These are phyloP conservation scores for Harmothoe impar DNA, from an alignment of 2,888 invertebrate genomes.

Conservation along the genomic window DNA sequence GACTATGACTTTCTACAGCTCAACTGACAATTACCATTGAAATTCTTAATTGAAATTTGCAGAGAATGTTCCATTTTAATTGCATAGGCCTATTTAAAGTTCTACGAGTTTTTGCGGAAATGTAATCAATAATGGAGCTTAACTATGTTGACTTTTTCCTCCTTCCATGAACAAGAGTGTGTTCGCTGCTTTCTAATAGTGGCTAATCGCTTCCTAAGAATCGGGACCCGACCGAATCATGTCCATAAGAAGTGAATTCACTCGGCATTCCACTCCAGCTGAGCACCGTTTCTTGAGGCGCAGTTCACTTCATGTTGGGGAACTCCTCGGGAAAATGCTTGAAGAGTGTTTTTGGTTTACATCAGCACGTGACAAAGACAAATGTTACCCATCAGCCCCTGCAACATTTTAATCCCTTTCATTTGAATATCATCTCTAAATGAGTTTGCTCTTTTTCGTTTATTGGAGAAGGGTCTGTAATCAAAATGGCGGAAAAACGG, in stretches of 20 bases:
- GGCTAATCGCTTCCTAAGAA: too few species aligned
- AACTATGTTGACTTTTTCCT: too few species aligned
- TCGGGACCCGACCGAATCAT: background rate
- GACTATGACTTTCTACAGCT: too few species aligned
- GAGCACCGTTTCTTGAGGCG: background rate
- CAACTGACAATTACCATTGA: background rate
- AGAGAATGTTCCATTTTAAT: too few species aligned
- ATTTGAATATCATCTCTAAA: constrained; percentile 62
- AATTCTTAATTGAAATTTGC: too few species aligned
- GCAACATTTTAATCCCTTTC: constrained; percentile 58
- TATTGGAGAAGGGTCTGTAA: constrained; percentile 55
- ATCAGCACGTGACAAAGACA: constrained; percentile 50
- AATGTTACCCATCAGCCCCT: constrained; percentile 18
- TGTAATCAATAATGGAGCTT: too few species aligned
- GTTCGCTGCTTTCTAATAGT: too few species aligned
- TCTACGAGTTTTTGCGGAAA: too few species aligned
- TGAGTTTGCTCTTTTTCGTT: constrained; percentile 54
- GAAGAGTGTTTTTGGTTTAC: background rate
- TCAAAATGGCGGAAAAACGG: constrained; percentile 59
- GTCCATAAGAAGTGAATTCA: background rate
- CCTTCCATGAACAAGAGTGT: too few species aligned
- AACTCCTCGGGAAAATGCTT: constrained; percentile 30
- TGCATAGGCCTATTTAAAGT: too few species aligned
- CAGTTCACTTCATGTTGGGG: constrained; percentile 22
- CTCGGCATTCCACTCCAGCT: background rate